These are phyloP conservation scores for Thymelicus acteon DNA, from an alignment of 2,888 invertebrate genomes.

Conservation along the genomic window DNA sequence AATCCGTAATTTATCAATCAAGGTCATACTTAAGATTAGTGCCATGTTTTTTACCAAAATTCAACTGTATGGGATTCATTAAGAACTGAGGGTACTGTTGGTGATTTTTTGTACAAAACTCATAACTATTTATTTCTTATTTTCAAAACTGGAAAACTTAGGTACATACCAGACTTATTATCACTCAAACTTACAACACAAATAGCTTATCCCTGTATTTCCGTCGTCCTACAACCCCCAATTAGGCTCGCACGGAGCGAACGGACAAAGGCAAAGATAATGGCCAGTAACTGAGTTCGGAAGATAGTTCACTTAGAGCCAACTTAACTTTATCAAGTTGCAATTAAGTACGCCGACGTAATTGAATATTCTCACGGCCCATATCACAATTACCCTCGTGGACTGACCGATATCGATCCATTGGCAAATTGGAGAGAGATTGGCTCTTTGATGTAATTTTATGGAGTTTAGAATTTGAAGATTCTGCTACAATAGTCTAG, in stretches of 20 bases:
- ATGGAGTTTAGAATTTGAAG: neutral
- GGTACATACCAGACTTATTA: neutral
- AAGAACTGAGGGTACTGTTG: no score
- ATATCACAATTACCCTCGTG: conserved; percentile 78
- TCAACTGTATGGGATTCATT: no score
- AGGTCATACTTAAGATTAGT: no score
- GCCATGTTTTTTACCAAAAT: no score
- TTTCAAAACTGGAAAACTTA: neutral
- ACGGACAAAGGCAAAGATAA: conserved; percentile 82
- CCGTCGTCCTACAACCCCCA: conserved; percentile 63
- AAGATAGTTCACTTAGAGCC: conserved; percentile 83
- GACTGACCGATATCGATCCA: conserved; percentile 72
- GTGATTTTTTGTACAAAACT: no score
- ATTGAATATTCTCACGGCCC: conserved; percentile 82
- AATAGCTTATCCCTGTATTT: conserved; percentile 53
- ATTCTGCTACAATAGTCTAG: neutral
- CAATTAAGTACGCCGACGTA: conserved; percentile 80
- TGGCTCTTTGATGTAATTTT: conserved; percentile 30
- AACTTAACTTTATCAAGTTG: conserved; percentile 82
- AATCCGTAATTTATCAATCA: no score
- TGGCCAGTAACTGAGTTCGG: conserved; percentile 83
- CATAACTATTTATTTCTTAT: neutral
- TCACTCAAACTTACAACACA: neutral
- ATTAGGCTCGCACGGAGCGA: conserved; percentile 74
- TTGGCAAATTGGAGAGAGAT: conserved; percentile 25